Conservation (phyloP, 1,140 invertebrate genomes). For the Drosophila bocqueti region DNA sequence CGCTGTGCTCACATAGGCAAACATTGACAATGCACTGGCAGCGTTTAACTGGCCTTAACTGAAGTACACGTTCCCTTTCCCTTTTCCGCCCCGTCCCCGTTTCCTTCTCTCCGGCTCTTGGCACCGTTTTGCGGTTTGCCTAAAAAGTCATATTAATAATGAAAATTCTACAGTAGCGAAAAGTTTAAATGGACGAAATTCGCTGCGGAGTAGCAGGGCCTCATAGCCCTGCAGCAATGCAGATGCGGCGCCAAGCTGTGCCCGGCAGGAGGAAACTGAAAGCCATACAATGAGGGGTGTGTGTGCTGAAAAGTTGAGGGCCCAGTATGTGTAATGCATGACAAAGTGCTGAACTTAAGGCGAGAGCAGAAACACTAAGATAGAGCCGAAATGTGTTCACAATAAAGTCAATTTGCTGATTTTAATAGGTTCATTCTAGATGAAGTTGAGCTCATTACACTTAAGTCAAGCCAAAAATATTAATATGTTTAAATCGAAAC, state of each 20-base stretch:
- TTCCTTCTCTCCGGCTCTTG: conserved; percentile 32
- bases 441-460: neutral
- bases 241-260: conserved; percentile 68
- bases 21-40: conserved; percentile 78
- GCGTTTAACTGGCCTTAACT: conserved; percentile 74
- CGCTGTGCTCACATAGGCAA: conserved; percentile 57
- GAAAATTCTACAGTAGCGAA: conserved; percentile 81
- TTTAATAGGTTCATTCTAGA: conserved; percentile 4
- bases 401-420: conserved; percentile 9
- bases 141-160: conserved; percentile 83
- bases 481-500: neutral
- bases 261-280: conserved; percentile 31
- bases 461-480: neutral
- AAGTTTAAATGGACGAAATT: conserved; percentile 82
- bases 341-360: conserved; percentile 44
- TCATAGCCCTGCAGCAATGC: conserved; percentile 66
- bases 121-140: conserved; percentile 71
- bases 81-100: neutral
- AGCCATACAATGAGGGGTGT: conserved; percentile 23
- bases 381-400: neutral
- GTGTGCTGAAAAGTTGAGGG: conserved; percentile 62
- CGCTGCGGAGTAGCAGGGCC: conserved; percentile 54
- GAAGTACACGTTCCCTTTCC: conserved; percentile 7
- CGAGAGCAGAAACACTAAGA: neutral
- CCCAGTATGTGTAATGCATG: conserved; percentile 72